Evolutionary conservation across 1,140 invertebrate species (phyloP), one percentile per base, ranked within the genome.

Genomic region (Nautilus pompilius): DNA sequence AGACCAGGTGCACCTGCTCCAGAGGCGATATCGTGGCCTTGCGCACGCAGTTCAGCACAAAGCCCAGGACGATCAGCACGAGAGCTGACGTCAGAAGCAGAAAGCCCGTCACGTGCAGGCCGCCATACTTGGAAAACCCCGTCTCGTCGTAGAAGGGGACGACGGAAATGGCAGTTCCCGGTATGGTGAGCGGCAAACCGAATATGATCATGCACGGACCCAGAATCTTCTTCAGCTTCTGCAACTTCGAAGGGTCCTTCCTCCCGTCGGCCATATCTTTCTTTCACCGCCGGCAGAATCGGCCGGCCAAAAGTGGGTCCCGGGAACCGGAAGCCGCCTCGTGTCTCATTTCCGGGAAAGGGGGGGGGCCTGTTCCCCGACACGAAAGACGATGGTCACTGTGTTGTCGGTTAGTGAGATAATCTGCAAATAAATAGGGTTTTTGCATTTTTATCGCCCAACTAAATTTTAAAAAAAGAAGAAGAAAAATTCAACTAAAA

Each of bases 151-250:
- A 58, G 34, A 70, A 72, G 6, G 66, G 69, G 4, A 74, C 72
- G 24, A 70, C 46, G 5, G 72, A 71, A 3, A 74, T 58, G 0
- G 72, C 71, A 20, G 70, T 36, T 5, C 72, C 72, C 3, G 72
- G 72, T 5, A 74, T 56, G 1, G 66, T 62, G 15, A 74, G 55
- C 2, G 72, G 72, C 8, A 74, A 62, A 1, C 67, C 66, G 54
- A 74, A 72, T 10, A 60, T 69, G 10, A 72, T 63, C 66, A 74
- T 62, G 48, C 72, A 71, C 4, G 69, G 63, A 8, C 69, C 72
- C 29, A 67, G n/a, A 59, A 63, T 58, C 2, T 58, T 45, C 29
- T 67, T 69, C 10, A 69, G 57, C 49, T 69, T 48, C 22, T 67
- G 49, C 6, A 53, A 26, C n/a, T 20, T 17, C 8, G 49, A 24